Percentiles rank a stretch among this genome's conserved stretches.
These are phyloP conservation scores for Philonicus albiceps DNA, from an alignment of 2,888 invertebrate genomes.

Conservation along the genomic window DNA sequence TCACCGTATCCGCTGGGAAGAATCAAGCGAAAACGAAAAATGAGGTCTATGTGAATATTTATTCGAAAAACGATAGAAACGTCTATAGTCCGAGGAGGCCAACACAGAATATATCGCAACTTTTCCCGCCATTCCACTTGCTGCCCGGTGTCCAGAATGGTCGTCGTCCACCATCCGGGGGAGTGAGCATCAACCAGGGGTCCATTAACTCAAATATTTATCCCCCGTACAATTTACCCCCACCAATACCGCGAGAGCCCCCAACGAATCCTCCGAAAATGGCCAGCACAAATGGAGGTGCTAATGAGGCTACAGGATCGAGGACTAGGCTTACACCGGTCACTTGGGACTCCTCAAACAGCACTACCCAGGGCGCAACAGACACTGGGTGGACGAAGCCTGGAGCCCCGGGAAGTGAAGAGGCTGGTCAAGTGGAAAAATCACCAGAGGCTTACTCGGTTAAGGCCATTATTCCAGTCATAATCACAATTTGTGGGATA, in stretches of 20 bases:
- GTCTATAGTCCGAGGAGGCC: constrained; percentile 56
- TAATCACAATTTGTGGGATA: constrained; percentile 72
- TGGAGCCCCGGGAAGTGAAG: constrained; percentile 47
- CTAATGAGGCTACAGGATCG: not conserved
- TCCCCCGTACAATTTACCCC: not conserved
- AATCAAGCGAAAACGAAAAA: constrained; percentile 69
- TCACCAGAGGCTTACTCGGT: constrained; percentile 67
- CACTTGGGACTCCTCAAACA: not conserved
- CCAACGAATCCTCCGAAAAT: not conserved
- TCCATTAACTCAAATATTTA: constrained; percentile 40
- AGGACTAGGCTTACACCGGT: not conserved
- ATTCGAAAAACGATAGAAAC: constrained; percentile 53
- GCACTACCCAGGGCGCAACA: not conserved
- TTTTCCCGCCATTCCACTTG: constrained; percentile 59
- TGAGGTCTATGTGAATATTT: constrained; percentile 73
- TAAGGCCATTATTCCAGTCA: constrained; percentile 74
- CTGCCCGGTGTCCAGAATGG: constrained; percentile 60
- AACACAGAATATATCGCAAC: constrained; percentile 58
- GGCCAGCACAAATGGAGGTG: not conserved
- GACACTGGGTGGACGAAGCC: not conserved
- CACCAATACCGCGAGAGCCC: not conserved
- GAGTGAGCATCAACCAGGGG: constrained; percentile 52
- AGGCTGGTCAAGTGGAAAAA: constrained; percentile 33
- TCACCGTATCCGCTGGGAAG: constrained; percentile 72
- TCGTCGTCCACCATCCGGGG: constrained; percentile 53